Evolutionary conservation across 2,888 invertebrate genomes (phyloP), one percentile per base, ranked within the genome.

Genomic region (Erynnis tages): DNA sequence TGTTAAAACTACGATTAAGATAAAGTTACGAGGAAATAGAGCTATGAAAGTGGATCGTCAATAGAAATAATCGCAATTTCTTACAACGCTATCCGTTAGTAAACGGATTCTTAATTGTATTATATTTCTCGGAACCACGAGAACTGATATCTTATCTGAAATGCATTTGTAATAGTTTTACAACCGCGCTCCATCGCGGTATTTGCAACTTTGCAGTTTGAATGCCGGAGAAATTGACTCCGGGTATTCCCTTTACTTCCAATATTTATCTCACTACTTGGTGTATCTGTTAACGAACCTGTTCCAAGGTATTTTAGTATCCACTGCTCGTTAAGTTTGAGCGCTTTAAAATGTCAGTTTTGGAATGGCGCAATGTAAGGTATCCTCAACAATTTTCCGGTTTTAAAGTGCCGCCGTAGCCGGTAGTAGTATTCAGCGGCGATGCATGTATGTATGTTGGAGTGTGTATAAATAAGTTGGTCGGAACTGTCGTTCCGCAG

Each of bases 231-330:
- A 73, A 79, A 80, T 77, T 69, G 72, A 77, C 74, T 76, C 57
- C 72, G 78, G 76, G 79, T 72, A 79, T 79, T 81, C 77, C 79
- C 79, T 72, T 65, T 61, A 60, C 70, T 69, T 73, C 61, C 71
- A 68, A 72, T 73, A 71, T 76, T 73, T 70, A 73, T 73, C 59
- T 60, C 60, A 46, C 53, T 52, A 54, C n/a, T n/a, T 29, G 10
- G 1, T 2, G 1, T 25, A 44, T 5, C 29, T 4, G 5, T 10
- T 37, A n/a, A 27, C 17, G 37, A 38, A 21, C 23, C 13, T 23
- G 23, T 21, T n/a, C 10, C 8, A 23, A 10, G 4, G 21, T 21
- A 8, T 38, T 21, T 13, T 2, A n/a, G 1, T 19, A 17, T 53
- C 16, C 59, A 58, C 47, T 59, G 48, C 56, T 52, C 14, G 43